Percentiles rank a stretch among this genome's conserved stretches.
Evolutionary conservation across 1,140 invertebrate genomes (phyloP).

Genomic region (Limonius californicus): DNA sequence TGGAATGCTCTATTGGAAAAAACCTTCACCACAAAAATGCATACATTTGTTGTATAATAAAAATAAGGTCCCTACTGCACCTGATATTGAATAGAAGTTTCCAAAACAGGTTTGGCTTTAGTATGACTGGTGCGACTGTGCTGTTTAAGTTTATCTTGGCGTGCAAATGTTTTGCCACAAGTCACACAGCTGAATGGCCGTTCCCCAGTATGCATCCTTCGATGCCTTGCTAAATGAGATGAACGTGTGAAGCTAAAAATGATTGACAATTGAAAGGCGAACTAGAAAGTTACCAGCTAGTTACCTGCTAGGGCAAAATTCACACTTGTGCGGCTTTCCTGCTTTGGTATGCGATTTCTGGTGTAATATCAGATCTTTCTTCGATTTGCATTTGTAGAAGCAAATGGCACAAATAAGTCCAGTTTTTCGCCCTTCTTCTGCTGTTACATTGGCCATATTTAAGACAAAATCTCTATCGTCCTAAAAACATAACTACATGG

Average conservation of each 20-base stretch:
- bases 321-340: conserved; percentile 39
- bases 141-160: conserved; percentile 55
- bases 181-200: conserved; percentile 55
- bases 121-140: conserved; percentile 46
- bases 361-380: neutral
- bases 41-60: too few relatives aligned
- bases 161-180: conserved; percentile 65
- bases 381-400: conserved; percentile 7
- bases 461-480: neutral
- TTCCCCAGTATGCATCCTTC: conserved; percentile 60
- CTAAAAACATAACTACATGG: neutral
- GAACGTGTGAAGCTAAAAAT: conserved; percentile 54
- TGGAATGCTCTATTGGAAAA: too few relatives aligned
- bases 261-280: too few relatives aligned
- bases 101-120: too few relatives aligned
- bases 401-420: neutral
- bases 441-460: neutral
- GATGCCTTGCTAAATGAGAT: conserved; percentile 72
- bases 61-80: too few relatives aligned
- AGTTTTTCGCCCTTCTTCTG: neutral
- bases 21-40: too few relatives aligned
- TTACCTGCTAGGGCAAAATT: conserved; percentile 38
- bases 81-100: too few relatives aligned
- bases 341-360: conserved; percentile 13
- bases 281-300: neutral